phyloP scores from a whole-genome alignment of 2,113 vertebrate genomes.

The Tiliqua scincoides region DNA sequence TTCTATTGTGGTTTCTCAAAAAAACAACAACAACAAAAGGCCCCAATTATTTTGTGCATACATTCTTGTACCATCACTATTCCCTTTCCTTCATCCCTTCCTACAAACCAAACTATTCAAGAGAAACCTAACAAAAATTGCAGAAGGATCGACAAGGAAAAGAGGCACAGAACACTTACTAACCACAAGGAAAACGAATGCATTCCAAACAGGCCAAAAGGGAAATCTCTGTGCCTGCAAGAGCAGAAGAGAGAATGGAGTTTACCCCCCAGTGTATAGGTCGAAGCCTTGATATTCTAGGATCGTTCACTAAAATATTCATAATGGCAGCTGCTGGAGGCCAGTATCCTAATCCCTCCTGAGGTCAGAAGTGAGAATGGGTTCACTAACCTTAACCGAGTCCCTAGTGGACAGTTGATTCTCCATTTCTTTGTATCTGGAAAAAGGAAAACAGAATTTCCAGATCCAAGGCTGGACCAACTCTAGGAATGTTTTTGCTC shows the following conservation, averaged over 20 bases:
- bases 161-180: constrained; percentile 6
- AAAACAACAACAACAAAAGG: neutral
- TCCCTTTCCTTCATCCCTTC: neutral
- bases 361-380: constrained; percentile 64
- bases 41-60: neutral
- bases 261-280: constrained; percentile 44
- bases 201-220: constrained; percentile 51
- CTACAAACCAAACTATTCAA: constrained; percentile 12
- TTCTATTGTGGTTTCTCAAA: constrained; percentile 30
- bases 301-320: constrained; percentile 72
- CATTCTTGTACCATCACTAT: constrained; percentile 24
- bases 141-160: neutral
- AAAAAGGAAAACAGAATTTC: constrained; percentile 27
- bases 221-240: constrained; percentile 57
- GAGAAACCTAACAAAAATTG: constrained; percentile 2
- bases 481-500: neutral
- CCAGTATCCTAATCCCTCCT: constrained; percentile 62
- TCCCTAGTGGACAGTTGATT: constrained; percentile 35
- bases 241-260: constrained; percentile 53
- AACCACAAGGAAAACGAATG: constrained; percentile 51
- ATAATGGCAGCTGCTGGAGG: constrained; percentile 64
- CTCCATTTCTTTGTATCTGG: neutral
- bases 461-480: neutral
- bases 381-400: constrained; percentile 52
- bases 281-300: constrained; percentile 67